A percentile compares a stretch with the other conserved stretches of the same genome.
These are phyloP conservation scores for Neria commutata DNA, from an alignment of 2,888 invertebrate species.

Conservation along the genomic window DNA sequence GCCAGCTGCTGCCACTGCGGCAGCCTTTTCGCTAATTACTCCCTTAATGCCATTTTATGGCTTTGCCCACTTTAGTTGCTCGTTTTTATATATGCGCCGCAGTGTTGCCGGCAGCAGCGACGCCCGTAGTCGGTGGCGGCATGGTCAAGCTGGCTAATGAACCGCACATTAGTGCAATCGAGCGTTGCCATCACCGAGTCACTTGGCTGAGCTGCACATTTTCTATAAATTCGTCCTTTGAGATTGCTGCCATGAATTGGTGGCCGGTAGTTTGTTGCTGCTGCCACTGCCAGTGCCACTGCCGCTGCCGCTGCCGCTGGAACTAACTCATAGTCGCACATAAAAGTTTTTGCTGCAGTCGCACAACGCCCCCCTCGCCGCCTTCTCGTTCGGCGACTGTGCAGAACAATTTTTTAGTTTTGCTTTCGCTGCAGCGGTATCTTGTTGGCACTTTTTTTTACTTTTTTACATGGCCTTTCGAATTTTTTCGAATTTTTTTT, in stretches of 20 bases:
- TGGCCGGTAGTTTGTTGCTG: not conserved
- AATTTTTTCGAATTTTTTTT: not conserved
- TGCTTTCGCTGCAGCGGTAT: not conserved
- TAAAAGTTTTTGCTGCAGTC: not conserved
- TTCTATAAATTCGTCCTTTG: slow-evolving; percentile 5
- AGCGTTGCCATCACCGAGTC: slow-evolving; percentile 16
- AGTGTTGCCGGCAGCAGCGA: too few relatives aligned
- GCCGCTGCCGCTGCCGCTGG: not conserved
- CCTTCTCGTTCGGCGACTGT: too few relatives aligned
- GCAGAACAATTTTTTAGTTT: not conserved
- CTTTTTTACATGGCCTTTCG: not conserved
- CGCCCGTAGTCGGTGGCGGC: slow-evolving; percentile 15
- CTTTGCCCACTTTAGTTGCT: slow-evolving; percentile 37
- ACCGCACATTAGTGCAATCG: slow-evolving; percentile 48
- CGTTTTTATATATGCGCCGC: too few relatives aligned
- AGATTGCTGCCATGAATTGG: not conserved
- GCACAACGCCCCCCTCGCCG: not conserved
- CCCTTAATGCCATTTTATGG: slow-evolving; percentile 50
- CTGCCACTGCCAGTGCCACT: not conserved
- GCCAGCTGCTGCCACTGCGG: slow-evolving; percentile 19
- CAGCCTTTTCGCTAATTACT: slow-evolving; percentile 43
- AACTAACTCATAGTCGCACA: not conserved
- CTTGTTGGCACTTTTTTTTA: not conserved
- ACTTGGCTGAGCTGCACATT: not conserved
- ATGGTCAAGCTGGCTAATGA: slow-evolving; percentile 49